phyloP scores from a whole-genome alignment of 2,888 invertebrate species.

The Archips crataeganus region DNA sequence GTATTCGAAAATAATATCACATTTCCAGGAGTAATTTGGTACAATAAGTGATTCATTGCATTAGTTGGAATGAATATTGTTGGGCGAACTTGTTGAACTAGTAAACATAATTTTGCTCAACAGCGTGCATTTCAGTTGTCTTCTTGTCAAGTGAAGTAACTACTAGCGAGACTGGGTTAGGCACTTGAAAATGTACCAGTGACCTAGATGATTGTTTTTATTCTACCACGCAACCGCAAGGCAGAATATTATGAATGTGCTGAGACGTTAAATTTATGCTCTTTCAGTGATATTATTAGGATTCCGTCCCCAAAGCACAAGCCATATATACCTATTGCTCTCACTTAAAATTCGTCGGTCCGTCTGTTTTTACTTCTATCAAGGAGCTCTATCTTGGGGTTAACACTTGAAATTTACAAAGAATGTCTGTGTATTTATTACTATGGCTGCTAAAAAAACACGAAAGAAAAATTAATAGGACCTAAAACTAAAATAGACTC shows the following conservation, averaged over 20 bases:
- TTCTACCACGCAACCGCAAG: background rate
- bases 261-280: background rate
- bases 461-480: too few relatives aligned
- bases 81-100: slow-evolving; percentile 19
- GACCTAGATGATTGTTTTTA: slow-evolving; percentile 1
- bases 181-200: slow-evolving; percentile 19
- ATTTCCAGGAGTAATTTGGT: slow-evolving; percentile 8
- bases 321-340: too few relatives aligned
- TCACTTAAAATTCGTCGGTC: too few relatives aligned
- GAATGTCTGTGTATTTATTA: too few relatives aligned
- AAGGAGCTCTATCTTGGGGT: too few relatives aligned
- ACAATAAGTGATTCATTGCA: slow-evolving; percentile 12
- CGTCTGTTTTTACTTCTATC: too few relatives aligned
- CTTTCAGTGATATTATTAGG: too few relatives aligned
- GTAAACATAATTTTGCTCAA: background rate
- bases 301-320: too few relatives aligned
- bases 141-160: slow-evolving; percentile 25
- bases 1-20: slow-evolving; percentile 3
- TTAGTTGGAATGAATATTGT: slow-evolving; percentile 10
- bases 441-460: too few relatives aligned
- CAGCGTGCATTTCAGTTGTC: slow-evolving; percentile 24
- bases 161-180: slow-evolving; percentile 13
- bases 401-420: too few relatives aligned
- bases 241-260: background rate
- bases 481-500: too few relatives aligned